Evolutionary conservation across 2,888 invertebrate species (phyloP), one percentile per base, ranked within the genome.

Genomic region (Tetrapedia diversipes): DNA sequence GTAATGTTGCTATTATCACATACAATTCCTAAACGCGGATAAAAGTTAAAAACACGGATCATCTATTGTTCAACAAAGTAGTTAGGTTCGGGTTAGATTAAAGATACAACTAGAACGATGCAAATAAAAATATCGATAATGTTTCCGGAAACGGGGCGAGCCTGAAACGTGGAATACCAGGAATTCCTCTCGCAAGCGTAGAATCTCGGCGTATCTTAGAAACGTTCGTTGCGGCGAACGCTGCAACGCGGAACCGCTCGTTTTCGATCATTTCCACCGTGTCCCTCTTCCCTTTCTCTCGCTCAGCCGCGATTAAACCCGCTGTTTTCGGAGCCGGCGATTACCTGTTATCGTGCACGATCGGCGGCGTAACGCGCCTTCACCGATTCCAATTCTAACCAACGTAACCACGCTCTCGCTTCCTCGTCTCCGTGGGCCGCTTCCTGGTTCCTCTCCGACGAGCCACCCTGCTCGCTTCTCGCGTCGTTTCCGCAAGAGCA

Each of bases 371-470:
- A 75, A 77, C 79, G 63, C 69, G 79, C 73, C 67, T 77, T 81
- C 81, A 70, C 77, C 67, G 16, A 69, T 70, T 24, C 69, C 64
- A 74, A 74, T 74, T 71, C 80, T 53, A 65, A 64, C 41, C 71
- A 74, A 75, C 59, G 64, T 57, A 65, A 56, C 61, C 78, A 78
- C n/a, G n/a, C n/a, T n/a, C 39, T 34, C 39, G 64, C 64, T 75
- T 77, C 84, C 83, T 86, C 79, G 83, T 80, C 71, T 73, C 81
- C 78, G 77, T 83, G 86, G 81, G 86, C n/a, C n/a, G n/a, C 87
- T 89, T 89, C 89, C 89, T 87, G 86, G 89, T 89, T 89, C 89
- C 88, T 89, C 89, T 89, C 87, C 84, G 89, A 86, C 88, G 88
- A 86, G 73, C 87, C 79, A 87, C 87, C 86, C 87, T 86, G 87